Percentiles rank a stretch among this genome's conserved stretches.
These are phyloP conservation scores for Lycophotia porphyrea DNA, from an alignment of 2,888 invertebrate genomes.

Conservation along the genomic window DNA sequence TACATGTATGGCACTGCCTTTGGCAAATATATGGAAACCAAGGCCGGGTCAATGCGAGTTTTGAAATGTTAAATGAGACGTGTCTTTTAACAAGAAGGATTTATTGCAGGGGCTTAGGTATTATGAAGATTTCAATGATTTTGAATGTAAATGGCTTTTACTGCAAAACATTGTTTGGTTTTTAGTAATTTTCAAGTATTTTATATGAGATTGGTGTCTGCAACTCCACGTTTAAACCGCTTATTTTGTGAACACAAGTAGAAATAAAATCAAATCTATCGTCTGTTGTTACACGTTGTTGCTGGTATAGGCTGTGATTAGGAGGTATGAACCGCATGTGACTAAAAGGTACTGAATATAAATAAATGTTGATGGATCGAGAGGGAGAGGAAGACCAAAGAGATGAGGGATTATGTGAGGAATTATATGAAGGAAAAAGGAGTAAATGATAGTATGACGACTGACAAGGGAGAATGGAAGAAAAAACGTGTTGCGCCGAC, in stretches of 20 bases:
- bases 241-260: neutral
- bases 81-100: conserved; percentile 19
- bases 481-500: too few relatives aligned
- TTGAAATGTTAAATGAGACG: conserved; percentile 57
- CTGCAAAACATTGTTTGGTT: neutral
- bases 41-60: conserved; percentile 54
- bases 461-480: too few relatives aligned
- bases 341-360: too few relatives aligned
- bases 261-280: neutral
- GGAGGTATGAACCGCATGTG: too few relatives aligned
- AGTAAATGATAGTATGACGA: too few relatives aligned
- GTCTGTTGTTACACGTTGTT: neutral
- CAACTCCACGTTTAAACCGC: neutral
- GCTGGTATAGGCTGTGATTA: too few relatives aligned
- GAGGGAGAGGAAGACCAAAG: too few relatives aligned
- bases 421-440: too few relatives aligned
- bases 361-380: too few relatives aligned
- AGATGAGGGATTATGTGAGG: too few relatives aligned
- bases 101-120: conserved; percentile 6
- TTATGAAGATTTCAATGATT: conserved; percentile 1
- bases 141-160: neutral
- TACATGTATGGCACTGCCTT: conserved; percentile 39
- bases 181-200: neutral
- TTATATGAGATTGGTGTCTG: neutral
- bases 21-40: conserved; percentile 58